These are phyloP conservation scores for Conomelus anceps DNA, from an alignment of 2,888 invertebrate species.

Conservation along the genomic window DNA sequence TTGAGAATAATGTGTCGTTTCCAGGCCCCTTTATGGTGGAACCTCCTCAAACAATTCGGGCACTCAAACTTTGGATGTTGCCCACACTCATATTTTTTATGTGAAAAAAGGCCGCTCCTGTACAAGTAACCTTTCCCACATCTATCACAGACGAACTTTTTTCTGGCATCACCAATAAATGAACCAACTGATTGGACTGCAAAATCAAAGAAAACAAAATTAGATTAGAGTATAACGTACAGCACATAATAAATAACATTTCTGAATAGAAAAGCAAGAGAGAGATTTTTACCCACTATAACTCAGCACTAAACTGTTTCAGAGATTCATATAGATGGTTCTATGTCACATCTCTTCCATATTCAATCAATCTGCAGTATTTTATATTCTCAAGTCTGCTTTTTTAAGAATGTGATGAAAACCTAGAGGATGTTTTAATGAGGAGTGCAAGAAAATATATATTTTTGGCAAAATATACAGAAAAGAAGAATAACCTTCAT, in stretches of 20 bases:
- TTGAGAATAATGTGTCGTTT: neutral
- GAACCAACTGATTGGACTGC: neutral
- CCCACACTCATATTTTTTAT: conserved; percentile 41
- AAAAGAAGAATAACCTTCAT: too few species aligned
- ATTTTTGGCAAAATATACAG: too few species aligned
- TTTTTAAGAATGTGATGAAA: too few species aligned
- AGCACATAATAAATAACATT: neutral
- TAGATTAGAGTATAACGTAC: neutral
- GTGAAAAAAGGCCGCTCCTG: conserved; percentile 26
- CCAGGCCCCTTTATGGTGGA: too few species aligned
- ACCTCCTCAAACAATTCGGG: neutral
- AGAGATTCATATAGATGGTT: too few species aligned
- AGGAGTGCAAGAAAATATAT: too few species aligned
- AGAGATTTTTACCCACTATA: neutral
- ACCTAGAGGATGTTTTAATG: too few species aligned
- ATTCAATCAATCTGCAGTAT: too few species aligned
- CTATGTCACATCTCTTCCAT: too few species aligned
- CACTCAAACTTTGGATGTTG: conserved; percentile 19
- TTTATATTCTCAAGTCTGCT: too few species aligned
- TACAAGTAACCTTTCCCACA: conserved; percentile 32
- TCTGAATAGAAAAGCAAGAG: neutral
- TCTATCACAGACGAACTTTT: conserved; percentile 6
- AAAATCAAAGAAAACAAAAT: neutral
- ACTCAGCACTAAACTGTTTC: too few species aligned
- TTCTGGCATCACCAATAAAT: neutral